Conservation (phyloP, 35 echinoderm and acorn worm species). For the Amphiura filiformis region DNA sequence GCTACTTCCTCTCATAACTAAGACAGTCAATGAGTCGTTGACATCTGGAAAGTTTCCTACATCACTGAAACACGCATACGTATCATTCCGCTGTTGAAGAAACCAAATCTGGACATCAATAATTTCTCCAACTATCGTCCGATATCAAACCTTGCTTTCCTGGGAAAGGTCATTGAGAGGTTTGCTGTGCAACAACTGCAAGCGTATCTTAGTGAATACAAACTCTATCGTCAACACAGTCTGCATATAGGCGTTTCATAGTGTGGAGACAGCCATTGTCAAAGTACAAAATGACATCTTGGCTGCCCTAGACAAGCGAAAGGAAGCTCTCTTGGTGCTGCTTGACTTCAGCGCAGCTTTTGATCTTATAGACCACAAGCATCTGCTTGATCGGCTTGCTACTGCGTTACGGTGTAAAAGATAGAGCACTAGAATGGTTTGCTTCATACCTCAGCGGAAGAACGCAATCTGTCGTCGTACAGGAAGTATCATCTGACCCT, state of each 20-base stretch:
- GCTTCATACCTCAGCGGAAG: conserved; percentile 32
- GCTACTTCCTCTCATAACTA: conserved; percentile 28
- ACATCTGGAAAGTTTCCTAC: conserved; percentile 18
- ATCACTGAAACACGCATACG: not conserved
- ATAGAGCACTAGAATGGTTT: conserved; percentile 40
- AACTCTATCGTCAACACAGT: not conserved
- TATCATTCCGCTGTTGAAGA: conserved; percentile 22
- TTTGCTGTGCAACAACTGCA: conserved; percentile 19
- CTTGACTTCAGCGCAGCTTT: conserved; percentile 57
- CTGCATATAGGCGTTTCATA: conserved; percentile 22
- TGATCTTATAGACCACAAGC: conserved; percentile 50
- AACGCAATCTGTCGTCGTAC: too few species aligned
- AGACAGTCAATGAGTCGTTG: conserved; percentile 28
- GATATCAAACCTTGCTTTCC: conserved; percentile 40
- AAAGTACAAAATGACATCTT: conserved; percentile 50
- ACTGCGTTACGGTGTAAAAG: conserved; percentile 45
- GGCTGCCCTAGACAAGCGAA: conserved; percentile 9
- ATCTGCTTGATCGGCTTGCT: conserved; percentile 31
- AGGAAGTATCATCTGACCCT: not conserved
- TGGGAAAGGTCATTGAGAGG: conserved; percentile 32
- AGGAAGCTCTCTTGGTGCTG: conserved; percentile 35
- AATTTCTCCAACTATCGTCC: conserved; percentile 32
- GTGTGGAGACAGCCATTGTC: conserved; percentile 28
- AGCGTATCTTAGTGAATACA: conserved; percentile 12
- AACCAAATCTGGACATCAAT: conserved; percentile 15